These are phyloP conservation scores for Drosophila aff. DNA, from an alignment of 1,140 invertebrate species.

Conservation along the genomic window DNA sequence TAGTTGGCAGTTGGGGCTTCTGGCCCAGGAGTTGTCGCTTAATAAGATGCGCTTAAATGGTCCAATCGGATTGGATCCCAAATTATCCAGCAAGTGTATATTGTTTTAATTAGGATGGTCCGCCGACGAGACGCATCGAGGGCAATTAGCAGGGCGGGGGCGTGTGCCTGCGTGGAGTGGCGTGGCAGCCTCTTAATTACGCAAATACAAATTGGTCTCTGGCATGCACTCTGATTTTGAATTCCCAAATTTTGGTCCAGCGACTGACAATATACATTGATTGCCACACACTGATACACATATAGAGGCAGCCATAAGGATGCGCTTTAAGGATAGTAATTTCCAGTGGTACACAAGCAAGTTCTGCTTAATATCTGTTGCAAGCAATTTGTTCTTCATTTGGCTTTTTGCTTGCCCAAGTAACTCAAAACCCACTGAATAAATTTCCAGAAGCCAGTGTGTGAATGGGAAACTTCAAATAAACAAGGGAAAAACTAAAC, in stretches of 20 bases:
- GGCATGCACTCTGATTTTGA: conserved; percentile 63
- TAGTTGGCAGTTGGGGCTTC: not conserved
- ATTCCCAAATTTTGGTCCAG: conserved; percentile 35
- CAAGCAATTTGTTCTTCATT: conserved; percentile 5
- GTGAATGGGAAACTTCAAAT: conserved; percentile 22
- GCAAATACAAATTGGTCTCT: conserved; percentile 67
- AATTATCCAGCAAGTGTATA: conserved; percentile 41
- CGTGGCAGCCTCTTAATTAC: conserved; percentile 67
- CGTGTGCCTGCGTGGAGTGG: conserved; percentile 10
- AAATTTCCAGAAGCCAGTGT: conserved; percentile 5
- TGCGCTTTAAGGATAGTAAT: conserved; percentile 33
- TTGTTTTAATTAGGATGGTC: conserved; percentile 63
- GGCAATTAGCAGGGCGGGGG: conserved; percentile 47
- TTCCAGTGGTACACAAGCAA: conserved; percentile 40
- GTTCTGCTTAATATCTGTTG: conserved; percentile 3
- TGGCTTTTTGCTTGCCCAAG: not conserved
- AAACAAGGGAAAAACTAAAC: conserved; percentile 12
- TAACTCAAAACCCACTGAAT: conserved; percentile 20
- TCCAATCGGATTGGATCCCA: conserved; percentile 22
- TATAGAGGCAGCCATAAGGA: conserved; percentile 8
- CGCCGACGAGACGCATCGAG: conserved; percentile 27
- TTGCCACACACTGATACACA: conserved; percentile 26
- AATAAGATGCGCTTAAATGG: conserved; percentile 57
- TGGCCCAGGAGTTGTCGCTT: conserved; percentile 24
- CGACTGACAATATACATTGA: conserved; percentile 71